A percentile compares a stretch with the other conserved stretches of the same genome.
These are phyloP conservation scores for Xiphorhynchus erythropygius DNA, from an alignment of 2,797 vertebrate genomes.

Conservation along the genomic window DNA sequence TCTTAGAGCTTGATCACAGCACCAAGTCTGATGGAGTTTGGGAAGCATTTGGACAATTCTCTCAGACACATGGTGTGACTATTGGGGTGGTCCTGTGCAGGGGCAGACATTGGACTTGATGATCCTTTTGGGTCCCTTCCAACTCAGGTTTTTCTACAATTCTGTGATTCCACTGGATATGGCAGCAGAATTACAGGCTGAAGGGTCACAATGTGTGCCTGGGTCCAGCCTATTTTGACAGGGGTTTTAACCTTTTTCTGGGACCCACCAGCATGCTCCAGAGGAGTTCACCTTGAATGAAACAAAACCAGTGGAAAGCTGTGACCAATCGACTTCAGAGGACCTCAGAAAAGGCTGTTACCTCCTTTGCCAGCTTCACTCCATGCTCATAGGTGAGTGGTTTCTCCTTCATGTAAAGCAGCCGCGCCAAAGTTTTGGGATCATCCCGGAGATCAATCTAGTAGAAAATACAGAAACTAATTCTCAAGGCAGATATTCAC, in stretches of 20 bases:
- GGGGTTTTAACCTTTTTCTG: not conserved
- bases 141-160: not conserved
- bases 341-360: slow-evolving; percentile 29
- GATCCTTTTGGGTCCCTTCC: not conserved
- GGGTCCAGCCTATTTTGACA: not conserved
- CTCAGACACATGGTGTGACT: not conserved
- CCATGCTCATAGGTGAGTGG: slow-evolving; percentile 87
- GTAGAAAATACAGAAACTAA: slow-evolving; percentile 11
- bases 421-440: slow-evolving; percentile 87
- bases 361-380: slow-evolving; percentile 87
- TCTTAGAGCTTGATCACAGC: not conserved
- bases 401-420: slow-evolving; percentile 89
- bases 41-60: not conserved
- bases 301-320: not conserved
- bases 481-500: not conserved
- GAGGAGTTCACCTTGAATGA: not conserved
- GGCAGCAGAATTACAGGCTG: not conserved
- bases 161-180: not conserved
- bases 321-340: fast-evolving
- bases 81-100: not conserved
- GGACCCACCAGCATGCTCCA: fast-evolving
- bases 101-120: fast-evolving
- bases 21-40: not conserved
- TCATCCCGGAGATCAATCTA: slow-evolving; percentile 88
- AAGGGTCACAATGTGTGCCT: not conserved